Conservation (phyloP, 2,888 invertebrate species). For the Polyploca ridens region DNA sequence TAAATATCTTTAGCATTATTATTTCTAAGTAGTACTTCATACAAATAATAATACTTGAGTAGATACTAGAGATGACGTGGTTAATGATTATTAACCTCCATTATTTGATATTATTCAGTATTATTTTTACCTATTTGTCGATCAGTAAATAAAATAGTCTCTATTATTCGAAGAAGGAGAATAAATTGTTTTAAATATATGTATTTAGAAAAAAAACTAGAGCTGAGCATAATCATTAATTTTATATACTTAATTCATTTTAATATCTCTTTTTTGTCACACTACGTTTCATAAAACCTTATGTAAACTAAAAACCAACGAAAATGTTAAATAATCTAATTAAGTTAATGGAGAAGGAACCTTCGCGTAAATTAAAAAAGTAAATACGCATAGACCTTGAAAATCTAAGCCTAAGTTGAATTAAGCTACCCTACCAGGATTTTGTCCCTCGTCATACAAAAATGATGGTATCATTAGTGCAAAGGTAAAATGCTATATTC, state of each 20-base stretch:
- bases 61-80: too few species aligned
- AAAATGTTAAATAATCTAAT: background rate
- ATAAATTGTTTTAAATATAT: too few species aligned
- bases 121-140: too few species aligned
- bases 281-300: background rate
- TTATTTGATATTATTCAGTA: too few species aligned
- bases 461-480: background rate
- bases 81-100: too few species aligned
- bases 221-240: background rate
- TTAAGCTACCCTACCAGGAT: constrained; percentile 5
- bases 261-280: background rate
- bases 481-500: background rate
- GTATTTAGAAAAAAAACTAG: too few species aligned
- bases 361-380: background rate
- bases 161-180: too few species aligned
- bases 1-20: too few species aligned
- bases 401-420: background rate
- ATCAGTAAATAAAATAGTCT: too few species aligned
- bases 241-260: background rate
- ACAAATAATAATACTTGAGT: too few species aligned
- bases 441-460: background rate
- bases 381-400: background rate
- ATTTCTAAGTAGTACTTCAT: too few species aligned
- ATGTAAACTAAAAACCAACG: background rate
- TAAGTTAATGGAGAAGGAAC: background rate